Evolutionary conservation across 2,888 invertebrate species (phyloP).

Genomic region (Pammene aurita): DNA sequence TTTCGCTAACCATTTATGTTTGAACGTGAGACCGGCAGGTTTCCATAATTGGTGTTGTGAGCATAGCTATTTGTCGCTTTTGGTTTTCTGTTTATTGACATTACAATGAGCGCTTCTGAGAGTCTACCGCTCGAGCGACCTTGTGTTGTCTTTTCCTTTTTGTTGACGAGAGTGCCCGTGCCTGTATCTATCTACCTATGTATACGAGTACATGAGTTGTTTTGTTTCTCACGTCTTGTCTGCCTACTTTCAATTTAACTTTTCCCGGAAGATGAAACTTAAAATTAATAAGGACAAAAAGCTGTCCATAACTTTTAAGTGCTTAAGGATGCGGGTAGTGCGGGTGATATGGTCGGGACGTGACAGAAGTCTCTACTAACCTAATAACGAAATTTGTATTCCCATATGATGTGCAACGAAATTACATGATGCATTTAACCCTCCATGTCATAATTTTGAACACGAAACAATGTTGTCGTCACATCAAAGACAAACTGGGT

Average conservation of each 20-base stretch:
- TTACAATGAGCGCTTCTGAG: constrained; percentile 27
- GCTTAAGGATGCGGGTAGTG: constrained; percentile 34
- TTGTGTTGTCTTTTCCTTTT: constrained; percentile 33
- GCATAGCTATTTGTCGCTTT: constrained; percentile 27
- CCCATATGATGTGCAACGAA: background rate
- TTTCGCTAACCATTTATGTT: constrained; percentile 51
- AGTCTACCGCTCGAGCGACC: constrained; percentile 23
- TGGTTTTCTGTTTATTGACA: constrained; percentile 41
- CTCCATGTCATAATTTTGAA: background rate
- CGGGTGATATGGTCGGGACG: constrained; percentile 18
- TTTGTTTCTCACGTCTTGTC: constrained; percentile 29
- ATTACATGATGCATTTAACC: constrained; percentile 1
- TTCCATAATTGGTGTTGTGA: constrained; percentile 32
- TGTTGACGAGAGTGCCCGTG: constrained; percentile 16
- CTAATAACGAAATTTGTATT: constrained; percentile 5
- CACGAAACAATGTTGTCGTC: constrained; percentile 22
- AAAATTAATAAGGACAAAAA: constrained; percentile 33
- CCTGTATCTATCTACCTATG: constrained; percentile 2
- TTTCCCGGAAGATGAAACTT: constrained; percentile 32
- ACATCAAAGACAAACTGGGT: constrained; percentile 30
- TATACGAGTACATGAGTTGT: background rate
- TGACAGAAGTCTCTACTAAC: constrained; percentile 24
- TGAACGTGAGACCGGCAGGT: constrained; percentile 39
- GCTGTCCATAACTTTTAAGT: constrained; percentile 20
- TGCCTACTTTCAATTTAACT: constrained; percentile 22